phyloP scores from a whole-genome alignment of 2,888 invertebrate genomes.

The Antheraea yamamai region DNA sequence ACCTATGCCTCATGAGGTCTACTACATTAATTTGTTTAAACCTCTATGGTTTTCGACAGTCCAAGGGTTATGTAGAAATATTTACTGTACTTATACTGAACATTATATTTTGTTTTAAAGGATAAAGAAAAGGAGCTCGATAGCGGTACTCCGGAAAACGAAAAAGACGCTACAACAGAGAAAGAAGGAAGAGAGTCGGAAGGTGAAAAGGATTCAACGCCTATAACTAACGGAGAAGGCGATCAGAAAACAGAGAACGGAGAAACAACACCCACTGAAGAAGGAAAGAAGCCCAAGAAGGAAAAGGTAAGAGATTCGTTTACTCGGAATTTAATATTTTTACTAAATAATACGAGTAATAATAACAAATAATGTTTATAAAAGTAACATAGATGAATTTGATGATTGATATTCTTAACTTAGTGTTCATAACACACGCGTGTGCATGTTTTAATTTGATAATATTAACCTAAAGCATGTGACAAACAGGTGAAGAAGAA shows the following conservation, averaged over 20 bases:
- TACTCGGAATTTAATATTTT: background rate
- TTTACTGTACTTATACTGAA: background rate
- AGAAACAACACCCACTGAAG: constrained; percentile 66
- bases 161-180: constrained; percentile 86
- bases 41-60: too few relatives aligned
- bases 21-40: too few relatives aligned
- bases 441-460: constrained; percentile 39
- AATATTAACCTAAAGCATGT: constrained; percentile 42
- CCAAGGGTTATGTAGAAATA: background rate
- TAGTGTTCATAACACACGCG: constrained; percentile 39
- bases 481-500: constrained; percentile 88
- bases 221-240: constrained; percentile 68
- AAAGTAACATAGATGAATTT: background rate
- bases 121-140: constrained; percentile 83
- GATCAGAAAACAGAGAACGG: constrained; percentile 71
- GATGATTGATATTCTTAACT: background rate
- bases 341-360: background rate
- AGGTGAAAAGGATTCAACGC: constrained; percentile 52
- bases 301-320: constrained; percentile 72
- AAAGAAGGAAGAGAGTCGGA: constrained; percentile 77
- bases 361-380: background rate
- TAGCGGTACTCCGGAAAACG: constrained; percentile 83
- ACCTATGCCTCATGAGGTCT: too few relatives aligned
- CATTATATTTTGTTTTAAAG: constrained; percentile 54
- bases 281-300: constrained; percentile 85